Conservation (phyloP, 2,888 invertebrate genomes). For the Strigamia transsilvanica region DNA sequence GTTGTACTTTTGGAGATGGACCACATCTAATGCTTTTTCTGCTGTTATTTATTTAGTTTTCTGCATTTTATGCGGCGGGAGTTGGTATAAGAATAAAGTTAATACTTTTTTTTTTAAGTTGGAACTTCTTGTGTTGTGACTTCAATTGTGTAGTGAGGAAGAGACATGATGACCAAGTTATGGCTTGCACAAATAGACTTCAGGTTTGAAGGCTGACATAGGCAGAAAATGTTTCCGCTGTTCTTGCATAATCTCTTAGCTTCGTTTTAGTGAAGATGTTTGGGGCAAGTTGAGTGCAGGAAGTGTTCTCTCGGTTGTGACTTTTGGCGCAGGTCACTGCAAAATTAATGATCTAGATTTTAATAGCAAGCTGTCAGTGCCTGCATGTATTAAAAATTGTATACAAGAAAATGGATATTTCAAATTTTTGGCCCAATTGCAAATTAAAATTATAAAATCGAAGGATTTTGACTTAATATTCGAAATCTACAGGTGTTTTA, state of each 20-base stretch:
- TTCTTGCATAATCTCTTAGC: slow-evolving; percentile 12
- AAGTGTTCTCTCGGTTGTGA: background rate
- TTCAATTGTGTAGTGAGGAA: background rate
- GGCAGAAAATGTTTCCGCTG: slow-evolving; percentile 26
- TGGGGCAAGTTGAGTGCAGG: slow-evolving; percentile 16
- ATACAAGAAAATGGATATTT: too few species aligned
- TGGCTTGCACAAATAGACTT: slow-evolving; percentile 19
- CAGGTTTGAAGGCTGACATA: slow-evolving; percentile 16
- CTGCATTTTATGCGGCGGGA: background rate
- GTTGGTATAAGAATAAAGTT: background rate
- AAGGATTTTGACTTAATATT: background rate
- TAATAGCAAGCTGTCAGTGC: too few species aligned
- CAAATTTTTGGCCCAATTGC: too few species aligned
- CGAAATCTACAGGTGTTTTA: background rate
- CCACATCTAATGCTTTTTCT: background rate
- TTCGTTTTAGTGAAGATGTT: slow-evolving; percentile 10
- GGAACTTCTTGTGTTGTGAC: background rate
- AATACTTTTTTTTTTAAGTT: background rate
- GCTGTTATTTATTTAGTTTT: background rate
- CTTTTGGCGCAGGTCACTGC: background rate
- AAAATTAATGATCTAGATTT: background rate
- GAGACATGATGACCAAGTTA: slow-evolving; percentile 43
- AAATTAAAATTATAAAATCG: background rate
- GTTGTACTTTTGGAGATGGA: slow-evolving; percentile 1
- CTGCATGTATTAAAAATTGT: too few species aligned